Evolutionary conservation across 2,888 invertebrate genomes (phyloP), one percentile per base, ranked within the genome.

Genomic region (Nomada fabriciana): DNA sequence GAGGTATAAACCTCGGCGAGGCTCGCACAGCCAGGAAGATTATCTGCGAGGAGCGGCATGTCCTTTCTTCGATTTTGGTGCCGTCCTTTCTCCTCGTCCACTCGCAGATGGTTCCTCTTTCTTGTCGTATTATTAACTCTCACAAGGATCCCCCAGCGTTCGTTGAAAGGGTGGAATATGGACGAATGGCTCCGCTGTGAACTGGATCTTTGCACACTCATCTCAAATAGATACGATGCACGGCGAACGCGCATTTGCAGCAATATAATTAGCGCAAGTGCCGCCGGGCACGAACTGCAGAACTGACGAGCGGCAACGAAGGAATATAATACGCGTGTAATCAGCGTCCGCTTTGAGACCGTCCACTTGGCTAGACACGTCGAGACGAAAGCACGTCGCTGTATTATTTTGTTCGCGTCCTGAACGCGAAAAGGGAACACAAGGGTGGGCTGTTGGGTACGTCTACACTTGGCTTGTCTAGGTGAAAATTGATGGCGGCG

Each of bases 101-200:
- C 25, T 80, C 65, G 29, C 69, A 70, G 77, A 80, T 83, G 69
- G 71, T 76, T 63, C 72, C 71, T 83, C 73, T 87, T 87, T 72
- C 80, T 84, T 59, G 77, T 43, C 61, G 82, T 53, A 80, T 86
- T 87, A 84, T 86, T 75, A 86, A 82, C 86, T 84, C 82, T 82
- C 82, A 78, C 86, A 73, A 77, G 64, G 80, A 85, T 70, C 69
- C 76, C 52, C 70, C 18, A 61, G 65, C 53, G 36, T 60, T 55
- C 61, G 55, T 50, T 29, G 59, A 79, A 73, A 67, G 75, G 68
- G 50, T 11, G 68, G 76, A 76, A 73, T 55, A 42, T 29, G 65
- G n/a, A 43, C 4, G 42, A 53, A 53, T 11, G 29, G 52, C 9
- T 20, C 67, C 25, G 23, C 47, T 5, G 43, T 9, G n/a, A 3